phyloP scores from a whole-genome alignment of 1,140 invertebrate species.

The Drosophila pachea region DNA sequence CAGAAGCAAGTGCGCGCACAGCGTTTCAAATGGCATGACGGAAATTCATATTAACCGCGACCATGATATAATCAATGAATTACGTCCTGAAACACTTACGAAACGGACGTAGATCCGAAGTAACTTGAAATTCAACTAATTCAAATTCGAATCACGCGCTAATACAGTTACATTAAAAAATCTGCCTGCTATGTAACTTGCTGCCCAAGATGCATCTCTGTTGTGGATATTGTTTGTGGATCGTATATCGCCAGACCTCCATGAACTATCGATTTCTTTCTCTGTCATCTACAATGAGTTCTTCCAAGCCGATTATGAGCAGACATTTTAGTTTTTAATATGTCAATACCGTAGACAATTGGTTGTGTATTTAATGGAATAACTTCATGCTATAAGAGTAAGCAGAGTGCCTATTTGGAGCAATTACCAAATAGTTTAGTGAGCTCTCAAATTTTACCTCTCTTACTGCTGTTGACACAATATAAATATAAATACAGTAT shows the following conservation, averaged over 20 bases:
- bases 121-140: slow-evolving; percentile 33
- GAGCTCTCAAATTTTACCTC: slow-evolving; percentile 1
- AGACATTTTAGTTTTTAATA: slow-evolving; percentile 7
- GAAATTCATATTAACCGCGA: slow-evolving; percentile 68
- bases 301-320: slow-evolving; percentile 10
- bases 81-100: slow-evolving; percentile 38
- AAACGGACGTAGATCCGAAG: slow-evolving; percentile 42
- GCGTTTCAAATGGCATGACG: slow-evolving; percentile 55
- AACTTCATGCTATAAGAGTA: slow-evolving; percentile 2
- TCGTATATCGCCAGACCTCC: slow-evolving; percentile 23
- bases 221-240: slow-evolving; percentile 17
- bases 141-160: slow-evolving; percentile 61
- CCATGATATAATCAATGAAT: slow-evolving; percentile 67
- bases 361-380: slow-evolving; percentile 26
- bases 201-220: slow-evolving; percentile 3
- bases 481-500: slow-evolving; percentile 12
- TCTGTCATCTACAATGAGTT: slow-evolving; percentile 10
- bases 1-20: slow-evolving; percentile 7
- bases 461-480: slow-evolving; percentile 11
- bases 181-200: slow-evolving; percentile 24
- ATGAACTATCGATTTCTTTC: slow-evolving; percentile 16
- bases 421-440: not conserved
- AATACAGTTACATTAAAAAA: not conserved
- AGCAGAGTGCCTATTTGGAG: not conserved
- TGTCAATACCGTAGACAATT: slow-evolving; percentile 11